A percentile compares a stretch with the other conserved stretches of the same genome.
Evolutionary conservation across 2,797 vertebrate genomes (phyloP).

Genomic region (Muraenolepis orangiensis): DNA sequence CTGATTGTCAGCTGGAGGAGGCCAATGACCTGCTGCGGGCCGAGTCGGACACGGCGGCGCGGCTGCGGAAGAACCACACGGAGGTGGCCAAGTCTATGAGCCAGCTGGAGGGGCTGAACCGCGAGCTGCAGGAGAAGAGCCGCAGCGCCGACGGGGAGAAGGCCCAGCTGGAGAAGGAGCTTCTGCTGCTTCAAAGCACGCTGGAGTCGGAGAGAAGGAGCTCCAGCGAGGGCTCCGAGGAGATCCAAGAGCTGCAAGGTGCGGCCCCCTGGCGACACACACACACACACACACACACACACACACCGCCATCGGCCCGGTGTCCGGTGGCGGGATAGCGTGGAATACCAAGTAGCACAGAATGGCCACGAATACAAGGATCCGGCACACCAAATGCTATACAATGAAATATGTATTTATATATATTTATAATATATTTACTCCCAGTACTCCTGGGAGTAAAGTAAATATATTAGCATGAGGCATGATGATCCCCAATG

Average conservation of each 20-base stretch:
- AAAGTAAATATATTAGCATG: not conserved
- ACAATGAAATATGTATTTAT: not conserved
- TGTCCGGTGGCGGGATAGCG: not conserved
- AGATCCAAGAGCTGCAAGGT: constrained; percentile 96
- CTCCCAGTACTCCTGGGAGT: too few relatives aligned
- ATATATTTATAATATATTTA: too few relatives aligned
- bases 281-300: too few relatives aligned
- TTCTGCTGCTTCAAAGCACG: constrained; percentile 87
- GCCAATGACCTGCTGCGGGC: constrained; percentile 91
- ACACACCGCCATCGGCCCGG: too few relatives aligned
- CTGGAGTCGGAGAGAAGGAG: constrained; percentile 92
- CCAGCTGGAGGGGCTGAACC: constrained; percentile 88
- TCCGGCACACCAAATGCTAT: not conserved
- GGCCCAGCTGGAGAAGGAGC: constrained; percentile 87
- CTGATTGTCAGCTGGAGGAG: constrained; percentile 84
- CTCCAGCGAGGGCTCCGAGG: constrained; percentile 91
- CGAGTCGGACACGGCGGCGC: constrained; percentile 92
- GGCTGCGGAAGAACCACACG: constrained; percentile 90
- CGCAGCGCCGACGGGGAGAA: constrained; percentile 81
- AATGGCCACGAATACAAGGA: not conserved
- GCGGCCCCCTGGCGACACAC: too few relatives aligned
- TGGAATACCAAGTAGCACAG: not conserved
- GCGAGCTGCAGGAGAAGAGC: constrained; percentile 91
- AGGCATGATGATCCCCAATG: not conserved
- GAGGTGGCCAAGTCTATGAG: constrained; percentile 89